A percentile compares a stretch with the other conserved stretches of the same genome.
Conservation (phyloP, 2,797 vertebrate genomes). For the Microctenopoma lineatum region DNA sequence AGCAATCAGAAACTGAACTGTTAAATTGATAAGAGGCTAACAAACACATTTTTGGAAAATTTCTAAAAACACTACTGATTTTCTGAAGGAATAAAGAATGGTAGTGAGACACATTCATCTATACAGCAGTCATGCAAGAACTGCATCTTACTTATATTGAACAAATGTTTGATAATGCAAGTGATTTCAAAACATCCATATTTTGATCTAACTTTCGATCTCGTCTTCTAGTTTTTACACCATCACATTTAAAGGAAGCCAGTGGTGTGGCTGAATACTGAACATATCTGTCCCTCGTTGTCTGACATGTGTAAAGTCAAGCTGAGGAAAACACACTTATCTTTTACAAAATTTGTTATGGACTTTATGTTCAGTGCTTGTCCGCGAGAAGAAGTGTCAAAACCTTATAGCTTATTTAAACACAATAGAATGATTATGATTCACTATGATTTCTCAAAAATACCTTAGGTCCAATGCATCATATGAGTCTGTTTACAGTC, state of each 20-base stretch:
- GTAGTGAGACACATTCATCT: too few species aligned
- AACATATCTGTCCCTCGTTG: not conserved
- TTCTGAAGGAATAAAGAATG: too few species aligned
- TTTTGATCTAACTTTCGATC: not conserved
- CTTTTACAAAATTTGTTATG: not conserved
- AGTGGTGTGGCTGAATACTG: not conserved
- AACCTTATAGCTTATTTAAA: not conserved
- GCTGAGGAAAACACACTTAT: not conserved
- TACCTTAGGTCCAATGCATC: not conserved
- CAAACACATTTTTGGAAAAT: too few species aligned
- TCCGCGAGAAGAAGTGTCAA: not conserved
- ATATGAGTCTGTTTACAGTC: not conserved
- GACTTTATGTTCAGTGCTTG: not conserved
- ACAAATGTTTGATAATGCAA: not conserved
- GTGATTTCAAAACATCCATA: not conserved
- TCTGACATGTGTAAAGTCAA: not conserved
- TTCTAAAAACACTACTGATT: too few species aligned
- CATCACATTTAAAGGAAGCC: not conserved
- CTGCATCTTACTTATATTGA: not conserved
- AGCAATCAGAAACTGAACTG: not conserved
- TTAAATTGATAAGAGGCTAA: not conserved
- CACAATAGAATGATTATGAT: not conserved
- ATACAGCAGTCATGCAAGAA: too few species aligned
- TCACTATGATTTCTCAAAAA: not conserved
- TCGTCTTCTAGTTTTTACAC: too few species aligned